phyloP scores from a whole-genome alignment of 2,113 vertebrate species.

The Aphyosemion australe region DNA sequence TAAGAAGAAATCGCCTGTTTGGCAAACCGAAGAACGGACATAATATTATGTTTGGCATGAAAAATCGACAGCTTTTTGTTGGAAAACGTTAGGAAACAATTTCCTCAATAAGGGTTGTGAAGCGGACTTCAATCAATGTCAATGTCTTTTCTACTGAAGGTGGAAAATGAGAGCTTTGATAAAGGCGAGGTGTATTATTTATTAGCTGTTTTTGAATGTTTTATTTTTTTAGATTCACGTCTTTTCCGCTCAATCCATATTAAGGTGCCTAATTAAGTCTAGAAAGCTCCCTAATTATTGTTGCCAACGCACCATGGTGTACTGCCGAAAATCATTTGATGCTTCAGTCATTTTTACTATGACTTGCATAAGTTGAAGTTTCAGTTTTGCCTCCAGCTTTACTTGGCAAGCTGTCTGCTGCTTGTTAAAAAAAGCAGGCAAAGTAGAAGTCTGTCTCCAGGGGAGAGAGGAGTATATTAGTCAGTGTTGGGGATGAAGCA shows the following conservation, averaged over 20 bases:
- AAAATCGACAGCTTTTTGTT: constrained; percentile 2
- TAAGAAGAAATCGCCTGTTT: constrained; percentile 31
- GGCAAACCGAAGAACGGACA: neutral
- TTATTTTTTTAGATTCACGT: neutral
- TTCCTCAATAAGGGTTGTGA: neutral
- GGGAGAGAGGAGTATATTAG: constrained; percentile 23
- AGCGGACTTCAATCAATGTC: constrained; percentile 7
- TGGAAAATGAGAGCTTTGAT: neutral
- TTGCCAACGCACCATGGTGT: constrained; percentile 13
- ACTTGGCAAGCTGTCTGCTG: constrained; percentile 45
- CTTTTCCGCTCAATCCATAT: neutral
- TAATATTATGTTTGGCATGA: constrained; percentile 18
- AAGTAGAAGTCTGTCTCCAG: constrained; percentile 20
- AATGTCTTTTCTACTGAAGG: constrained; percentile 4
- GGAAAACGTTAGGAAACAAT: constrained; percentile 1
- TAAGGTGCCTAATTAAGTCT: constrained; percentile 28
- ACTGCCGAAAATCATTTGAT: constrained; percentile 27
- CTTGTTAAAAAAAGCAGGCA: constrained; percentile 34
- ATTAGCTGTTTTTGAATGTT: neutral
- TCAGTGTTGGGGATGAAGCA: constrained; percentile 33
- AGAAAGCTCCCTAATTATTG: constrained; percentile 7
- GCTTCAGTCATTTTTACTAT: constrained; percentile 39
- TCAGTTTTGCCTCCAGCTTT: constrained; percentile 38
- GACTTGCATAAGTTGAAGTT: constrained; percentile 35
- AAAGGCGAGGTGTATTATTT: neutral